Percentiles rank a stretch among this genome's conserved stretches.
phyloP scores from a whole-genome alignment of 1,140 invertebrate genomes.

The Rhizoglyphus robini region DNA sequence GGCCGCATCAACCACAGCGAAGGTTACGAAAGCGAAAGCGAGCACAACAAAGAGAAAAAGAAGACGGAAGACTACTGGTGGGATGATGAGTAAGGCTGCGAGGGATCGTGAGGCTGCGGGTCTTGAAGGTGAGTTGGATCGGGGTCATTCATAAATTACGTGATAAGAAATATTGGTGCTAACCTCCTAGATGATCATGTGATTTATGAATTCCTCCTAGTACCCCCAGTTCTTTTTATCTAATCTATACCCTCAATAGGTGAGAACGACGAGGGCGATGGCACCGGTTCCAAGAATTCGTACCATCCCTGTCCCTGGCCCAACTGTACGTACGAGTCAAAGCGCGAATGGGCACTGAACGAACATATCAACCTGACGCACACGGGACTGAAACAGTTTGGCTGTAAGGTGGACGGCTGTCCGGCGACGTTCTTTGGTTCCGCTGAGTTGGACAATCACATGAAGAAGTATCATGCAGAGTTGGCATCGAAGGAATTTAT shows the following conservation, averaged over 20 bases:
- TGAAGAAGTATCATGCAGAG: conserved; percentile 13
- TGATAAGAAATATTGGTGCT: not conserved
- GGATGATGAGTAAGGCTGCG: not conserved
- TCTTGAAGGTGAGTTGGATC: not conserved
- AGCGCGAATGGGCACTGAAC: not conserved
- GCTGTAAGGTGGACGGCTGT: not conserved
- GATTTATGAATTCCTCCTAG: too few species aligned
- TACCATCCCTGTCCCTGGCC: not conserved
- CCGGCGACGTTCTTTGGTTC: not conserved
- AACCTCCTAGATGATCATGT: not conserved
- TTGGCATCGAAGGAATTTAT: not conserved
- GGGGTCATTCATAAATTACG: not conserved
- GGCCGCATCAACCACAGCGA: too few species aligned
- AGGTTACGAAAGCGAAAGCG: too few species aligned
- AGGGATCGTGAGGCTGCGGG: not conserved
- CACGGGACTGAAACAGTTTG: conserved; percentile 13
- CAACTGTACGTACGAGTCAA: conserved; percentile 4
- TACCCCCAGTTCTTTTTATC: too few species aligned
- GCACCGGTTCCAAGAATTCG: not conserved
- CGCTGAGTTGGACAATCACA: conserved; percentile 4
- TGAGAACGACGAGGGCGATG: not conserved
- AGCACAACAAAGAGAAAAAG: too few species aligned
- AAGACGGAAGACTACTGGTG: too few species aligned
- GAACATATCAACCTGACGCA: conserved; percentile 14
- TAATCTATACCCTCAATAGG: too few species aligned